These are phyloP conservation scores for Stegostoma tigrinum DNA, from an alignment of 2,113 vertebrate genomes.

Conservation along the genomic window DNA sequence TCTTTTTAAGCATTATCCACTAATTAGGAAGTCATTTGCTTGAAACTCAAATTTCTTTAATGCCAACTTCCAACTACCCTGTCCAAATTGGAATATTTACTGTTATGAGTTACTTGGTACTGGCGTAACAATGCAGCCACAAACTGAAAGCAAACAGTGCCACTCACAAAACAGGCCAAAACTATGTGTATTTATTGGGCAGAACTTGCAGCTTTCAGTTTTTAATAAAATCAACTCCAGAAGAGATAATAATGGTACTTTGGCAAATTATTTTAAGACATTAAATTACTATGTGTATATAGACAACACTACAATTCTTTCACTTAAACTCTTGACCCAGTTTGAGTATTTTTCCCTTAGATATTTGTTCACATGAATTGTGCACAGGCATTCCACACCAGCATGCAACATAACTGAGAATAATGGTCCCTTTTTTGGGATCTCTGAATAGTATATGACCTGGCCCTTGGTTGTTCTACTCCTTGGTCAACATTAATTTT, in stretches of 20 bases:
- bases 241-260: not conserved
- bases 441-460: not conserved
- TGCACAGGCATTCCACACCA: not conserved
- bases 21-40: not conserved
- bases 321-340: not conserved
- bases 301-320: not conserved
- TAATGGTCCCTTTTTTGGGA: not conserved
- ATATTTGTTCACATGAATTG: not conserved
- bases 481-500: not conserved
- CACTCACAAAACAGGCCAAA: not conserved
- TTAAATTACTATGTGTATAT: not conserved
- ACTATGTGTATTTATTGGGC: not conserved
- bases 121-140: not conserved
- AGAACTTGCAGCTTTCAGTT: not conserved
- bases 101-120: not conserved
- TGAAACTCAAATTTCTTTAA: not conserved
- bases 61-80: not conserved
- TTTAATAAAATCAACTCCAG: not conserved
- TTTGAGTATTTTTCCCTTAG: not conserved
- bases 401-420: not conserved
- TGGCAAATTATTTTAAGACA: not conserved
- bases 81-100: not conserved
- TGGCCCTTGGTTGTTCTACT: not conserved
- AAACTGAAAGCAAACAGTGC: not conserved
- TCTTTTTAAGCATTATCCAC: not conserved